Evolutionary conservation across 2,797 vertebrate species (phyloP).

Genomic region (Phoebastria nigripes): DNA sequence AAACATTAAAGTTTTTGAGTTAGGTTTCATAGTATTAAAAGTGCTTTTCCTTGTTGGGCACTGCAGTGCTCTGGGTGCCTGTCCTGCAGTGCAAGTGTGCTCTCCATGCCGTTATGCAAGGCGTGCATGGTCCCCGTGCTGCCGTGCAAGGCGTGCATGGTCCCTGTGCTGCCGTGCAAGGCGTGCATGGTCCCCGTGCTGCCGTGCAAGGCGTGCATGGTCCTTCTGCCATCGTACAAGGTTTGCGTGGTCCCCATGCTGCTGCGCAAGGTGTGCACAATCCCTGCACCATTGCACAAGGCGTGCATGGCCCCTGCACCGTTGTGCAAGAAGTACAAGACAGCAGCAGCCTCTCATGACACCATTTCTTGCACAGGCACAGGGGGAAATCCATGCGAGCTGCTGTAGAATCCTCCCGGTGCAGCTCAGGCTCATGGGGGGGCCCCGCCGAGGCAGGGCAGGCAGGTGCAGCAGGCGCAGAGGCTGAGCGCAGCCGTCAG

Average conservation of each 20-base stretch:
- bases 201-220: background rate
- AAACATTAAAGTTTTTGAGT: background rate
- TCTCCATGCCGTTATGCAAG: accelerated
- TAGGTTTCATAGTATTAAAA: background rate
- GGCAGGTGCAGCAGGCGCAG: conserved; percentile 66
- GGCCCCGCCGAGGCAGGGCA: background rate
- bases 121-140: accelerated
- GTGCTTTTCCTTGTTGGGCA: background rate
- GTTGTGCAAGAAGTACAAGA: accelerated
- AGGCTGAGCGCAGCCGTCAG: conserved; percentile 15
- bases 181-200: accelerated
- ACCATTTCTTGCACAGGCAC: accelerated
- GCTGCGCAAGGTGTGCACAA: accelerated
- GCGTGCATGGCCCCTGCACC: accelerated
- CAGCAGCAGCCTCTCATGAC: background rate
- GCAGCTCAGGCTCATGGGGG: background rate
- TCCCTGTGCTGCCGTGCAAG: accelerated
- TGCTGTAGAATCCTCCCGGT: accelerated
- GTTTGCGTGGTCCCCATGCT: accelerated
- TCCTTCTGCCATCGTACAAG: accelerated
- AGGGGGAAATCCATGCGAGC: accelerated
- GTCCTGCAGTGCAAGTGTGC: background rate
- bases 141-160: accelerated
- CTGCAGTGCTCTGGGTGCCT: background rate
- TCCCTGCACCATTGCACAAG: accelerated